Evolutionary conservation across 2,888 invertebrate species (phyloP).

Genomic region (Galerucella pusilla): DNA sequence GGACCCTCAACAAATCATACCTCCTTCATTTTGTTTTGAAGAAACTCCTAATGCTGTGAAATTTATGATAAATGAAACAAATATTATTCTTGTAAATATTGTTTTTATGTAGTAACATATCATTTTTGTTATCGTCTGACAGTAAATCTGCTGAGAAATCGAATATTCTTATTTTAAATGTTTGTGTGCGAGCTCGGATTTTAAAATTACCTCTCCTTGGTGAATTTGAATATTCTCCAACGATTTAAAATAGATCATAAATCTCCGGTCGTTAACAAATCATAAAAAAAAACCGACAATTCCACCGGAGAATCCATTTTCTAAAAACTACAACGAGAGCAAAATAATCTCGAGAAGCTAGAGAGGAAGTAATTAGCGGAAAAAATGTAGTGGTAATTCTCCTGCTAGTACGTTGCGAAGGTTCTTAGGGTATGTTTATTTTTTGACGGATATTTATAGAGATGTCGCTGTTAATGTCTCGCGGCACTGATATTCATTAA

Average conservation of each 20-base stretch:
- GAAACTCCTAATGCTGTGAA: no score
- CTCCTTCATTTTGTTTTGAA: no score
- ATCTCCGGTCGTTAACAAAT: slow-evolving; percentile 5
- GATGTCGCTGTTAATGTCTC: not conserved
- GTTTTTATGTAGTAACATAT: not conserved
- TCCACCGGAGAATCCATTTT: not conserved
- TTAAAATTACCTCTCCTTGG: slow-evolving; percentile 7
- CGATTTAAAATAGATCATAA: slow-evolving; percentile 9
- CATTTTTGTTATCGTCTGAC: not conserved
- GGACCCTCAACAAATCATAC: no score
- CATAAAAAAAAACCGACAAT: not conserved
- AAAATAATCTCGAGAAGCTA: not conserved
- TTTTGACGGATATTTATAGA: slow-evolving; percentile 1
- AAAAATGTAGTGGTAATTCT: not conserved
- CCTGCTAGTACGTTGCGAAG: not conserved
- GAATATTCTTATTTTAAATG: not conserved
- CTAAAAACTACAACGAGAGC: not conserved
- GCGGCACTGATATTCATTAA: not conserved
- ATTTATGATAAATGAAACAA: no score
- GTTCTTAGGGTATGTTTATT: not conserved
- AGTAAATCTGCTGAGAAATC: not conserved
- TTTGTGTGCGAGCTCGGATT: not conserved
- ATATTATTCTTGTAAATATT: not conserved
- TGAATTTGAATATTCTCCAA: slow-evolving; percentile 6
- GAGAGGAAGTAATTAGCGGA: slow-evolving; percentile 9